Base-by-base conservation (phyloP, 1,140 invertebrate species). In the Penaeus indicus region DNA sequence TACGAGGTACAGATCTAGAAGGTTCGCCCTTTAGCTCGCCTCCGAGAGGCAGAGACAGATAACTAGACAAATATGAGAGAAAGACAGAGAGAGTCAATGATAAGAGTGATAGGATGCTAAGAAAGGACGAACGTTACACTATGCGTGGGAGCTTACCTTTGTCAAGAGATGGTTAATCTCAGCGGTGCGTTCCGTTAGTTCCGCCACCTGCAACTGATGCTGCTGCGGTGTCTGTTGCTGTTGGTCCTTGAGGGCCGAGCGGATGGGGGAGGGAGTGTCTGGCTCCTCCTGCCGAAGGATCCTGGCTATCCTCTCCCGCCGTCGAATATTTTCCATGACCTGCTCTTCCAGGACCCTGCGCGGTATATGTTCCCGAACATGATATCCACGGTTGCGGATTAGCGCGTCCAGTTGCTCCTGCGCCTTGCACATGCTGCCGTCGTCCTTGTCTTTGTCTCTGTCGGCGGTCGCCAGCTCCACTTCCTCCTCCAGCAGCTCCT, bases 271-370 rank as follows among this genome's bases (percentile, higher is more conserved):
- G 72, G n/a, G 82, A 67, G 22, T 60, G 69, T 25, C 63, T 32
- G 42, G 64, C 54, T 72, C 89, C 63, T 90, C 88, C 72, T 89
- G 80, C 19, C 90, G 78, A 60, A 90, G 77, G 22, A 90, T 89
- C 13, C 82, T 64, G 72, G 90, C 90, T 27, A 90, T 90, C 69
- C 88, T 81, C 80, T 90, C 90, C 62, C 90, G 83, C 16, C 90
- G 27, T 72, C 85, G 85, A 32, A 90, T 90, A 54, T 90, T 90
- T 25, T 86, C 84, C 87, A 90, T 89, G 47, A 90, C 88, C 81
- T 89, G 87, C 32, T 86, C 80, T 81, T 90, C 82, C 42, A 90
- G 86, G 19, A 90, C 90, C 63, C 84, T 83, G 38, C 88, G 85
- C 27, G 88, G 90, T 7, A 90, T 75, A 80, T 90, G 90, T 2